These are phyloP conservation scores for Chalcosyrphus nemorum DNA, from an alignment of 2,888 invertebrate genomes.

Conservation along the genomic window DNA sequence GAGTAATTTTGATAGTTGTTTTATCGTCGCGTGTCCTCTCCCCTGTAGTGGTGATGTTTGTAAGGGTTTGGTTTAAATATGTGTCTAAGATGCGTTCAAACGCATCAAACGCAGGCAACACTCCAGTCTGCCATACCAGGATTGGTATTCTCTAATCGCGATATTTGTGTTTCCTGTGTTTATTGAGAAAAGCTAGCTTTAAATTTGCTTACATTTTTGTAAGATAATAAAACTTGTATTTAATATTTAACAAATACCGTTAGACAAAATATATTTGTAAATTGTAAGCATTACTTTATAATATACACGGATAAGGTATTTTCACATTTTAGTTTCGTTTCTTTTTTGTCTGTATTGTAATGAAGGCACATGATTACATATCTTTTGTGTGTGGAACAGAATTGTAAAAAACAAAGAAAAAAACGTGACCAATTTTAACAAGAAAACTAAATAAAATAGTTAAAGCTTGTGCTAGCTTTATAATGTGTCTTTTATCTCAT, in stretches of 20 bases:
- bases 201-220: background rate
- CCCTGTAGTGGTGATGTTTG: too few species aligned
- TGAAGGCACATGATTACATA: conserved; percentile 63
- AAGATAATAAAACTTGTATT: background rate
- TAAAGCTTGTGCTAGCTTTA: background rate
- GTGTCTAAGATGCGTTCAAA: too few species aligned
- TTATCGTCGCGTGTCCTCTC: too few species aligned
- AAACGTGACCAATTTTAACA: conserved; percentile 11
- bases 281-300: conserved; percentile 62
- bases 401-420: conserved; percentile 24
- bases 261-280: conserved; percentile 63
- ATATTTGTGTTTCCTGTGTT: too few species aligned
- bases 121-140: too few species aligned
- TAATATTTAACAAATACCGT: conserved; percentile 48
- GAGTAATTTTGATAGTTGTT: too few species aligned
- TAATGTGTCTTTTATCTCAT: conserved; percentile 76
- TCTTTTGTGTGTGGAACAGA: conserved; percentile 26
- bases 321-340: conserved; percentile 23
- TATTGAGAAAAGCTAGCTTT: too few species aligned
- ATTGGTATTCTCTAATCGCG: too few species aligned
- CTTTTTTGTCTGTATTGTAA: conserved; percentile 27
- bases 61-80: too few species aligned
- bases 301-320: conserved; percentile 34
- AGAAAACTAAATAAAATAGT: conserved; percentile 24
- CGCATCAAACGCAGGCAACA: too few species aligned